Percentiles rank a stretch among this genome's conserved stretches.
Evolutionary conservation across 2,888 invertebrate species (phyloP).

Genomic region (Leptopterna dolabrata): DNA sequence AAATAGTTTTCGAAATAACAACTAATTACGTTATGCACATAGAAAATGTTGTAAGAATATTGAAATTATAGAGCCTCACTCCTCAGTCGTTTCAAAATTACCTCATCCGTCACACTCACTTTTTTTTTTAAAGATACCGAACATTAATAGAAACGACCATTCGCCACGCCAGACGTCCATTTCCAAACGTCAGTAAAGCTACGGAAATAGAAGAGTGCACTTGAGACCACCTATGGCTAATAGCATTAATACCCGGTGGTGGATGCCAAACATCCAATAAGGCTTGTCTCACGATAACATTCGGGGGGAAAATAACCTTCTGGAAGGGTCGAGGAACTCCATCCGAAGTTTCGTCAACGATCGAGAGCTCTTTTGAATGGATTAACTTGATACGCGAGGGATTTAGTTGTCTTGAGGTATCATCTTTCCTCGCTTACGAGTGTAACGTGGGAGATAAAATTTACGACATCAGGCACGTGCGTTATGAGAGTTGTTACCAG

Average conservation of each 20-base stretch:
- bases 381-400: background rate
- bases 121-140: background rate
- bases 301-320: background rate
- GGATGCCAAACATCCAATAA: slow-evolving; percentile 7
- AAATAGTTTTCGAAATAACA: too few relatives aligned
- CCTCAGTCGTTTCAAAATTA: background rate
- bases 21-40: too few relatives aligned
- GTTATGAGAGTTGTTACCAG: too few relatives aligned
- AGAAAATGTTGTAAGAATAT: too few relatives aligned
- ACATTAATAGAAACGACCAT: background rate
- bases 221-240: slow-evolving; percentile 3
- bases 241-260: background rate
- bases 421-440: background rate
- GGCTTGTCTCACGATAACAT: background rate
- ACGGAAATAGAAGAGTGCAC: background rate
- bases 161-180: background rate
- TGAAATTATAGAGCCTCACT: too few relatives aligned
- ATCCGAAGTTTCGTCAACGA: background rate
- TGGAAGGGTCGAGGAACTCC: background rate
- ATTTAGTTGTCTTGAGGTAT: background rate
- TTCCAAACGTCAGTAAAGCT: background rate
- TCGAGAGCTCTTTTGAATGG: background rate
- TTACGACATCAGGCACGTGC: too few relatives aligned
- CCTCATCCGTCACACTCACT: background rate
- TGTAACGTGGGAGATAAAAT: too few relatives aligned